Base-by-base conservation (phyloP, 2,797 vertebrate genomes). In the Tragelaphus eurycerus region DNA sequence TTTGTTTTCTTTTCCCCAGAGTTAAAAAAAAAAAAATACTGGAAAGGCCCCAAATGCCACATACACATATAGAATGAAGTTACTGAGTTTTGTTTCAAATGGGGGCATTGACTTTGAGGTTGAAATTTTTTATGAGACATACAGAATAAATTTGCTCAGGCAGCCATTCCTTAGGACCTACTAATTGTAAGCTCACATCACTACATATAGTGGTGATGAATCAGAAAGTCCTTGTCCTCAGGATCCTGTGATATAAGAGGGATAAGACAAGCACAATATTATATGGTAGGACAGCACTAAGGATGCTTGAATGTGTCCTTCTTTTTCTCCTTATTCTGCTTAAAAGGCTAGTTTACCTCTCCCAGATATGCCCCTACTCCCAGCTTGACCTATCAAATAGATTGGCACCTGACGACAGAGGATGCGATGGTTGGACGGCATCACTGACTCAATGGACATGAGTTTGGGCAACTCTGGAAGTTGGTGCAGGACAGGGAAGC, bases 1-100 rank as follows among this genome's bases (percentile, higher is more conserved):
- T 90, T 62, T 96, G 59, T 89, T 85, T 93, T 87, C 38, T 62
- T 21, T 74, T 27, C 59, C 3, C 8, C 46, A 8, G 79, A 55
- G 62, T 21, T 97, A 94, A 93, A 96, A 92, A 64, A 71, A n/a
- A 98, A 79, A 76, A 97, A 81, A 92, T 14, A 92, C 0, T 6
- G 17, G 71, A 89, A 96, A 96, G 84, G 23, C 43, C 12, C 71
- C 94, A 97, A 96, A 92, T 74, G 17, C 15, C 17, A 96, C 25
- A 34, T 90, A 38, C 1, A 52, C 21, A 11, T 84, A 71, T 0
- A 2, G 0, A 90, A 96, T 93, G 19, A 79, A 82, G 67, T 87
- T 67, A 38, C 79, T 29, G 64, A 55, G 27, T 1, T 55, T 71
- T 38, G 52, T 83, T 86, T 64, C 8, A 79, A 89, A 78, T 25